Evolutionary conservation across 2,888 invertebrate genomes (phyloP).

Genomic region (Gryllus longicercus): DNA sequence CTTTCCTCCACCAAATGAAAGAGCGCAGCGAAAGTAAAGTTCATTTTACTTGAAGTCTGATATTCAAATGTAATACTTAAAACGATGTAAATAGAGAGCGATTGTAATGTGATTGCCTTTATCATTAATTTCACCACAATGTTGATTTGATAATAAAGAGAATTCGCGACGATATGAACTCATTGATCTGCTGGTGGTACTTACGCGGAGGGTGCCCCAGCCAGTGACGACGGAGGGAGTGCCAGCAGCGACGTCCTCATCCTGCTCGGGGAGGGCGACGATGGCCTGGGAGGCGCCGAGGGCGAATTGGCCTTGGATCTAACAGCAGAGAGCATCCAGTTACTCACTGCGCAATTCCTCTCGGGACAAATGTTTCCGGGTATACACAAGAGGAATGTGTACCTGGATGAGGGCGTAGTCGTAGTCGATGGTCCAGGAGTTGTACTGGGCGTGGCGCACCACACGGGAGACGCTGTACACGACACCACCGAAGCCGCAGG

Average conservation of each 20-base stretch:
- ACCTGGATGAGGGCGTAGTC: conserved; percentile 49
- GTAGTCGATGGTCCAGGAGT: conserved; percentile 46
- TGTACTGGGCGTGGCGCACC: conserved; percentile 45
- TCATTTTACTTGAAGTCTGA: no score
- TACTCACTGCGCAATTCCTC: neutral
- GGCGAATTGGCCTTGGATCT: conserved; percentile 40
- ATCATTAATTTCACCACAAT: neutral
- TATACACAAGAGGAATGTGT: no score
- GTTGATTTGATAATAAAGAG: neutral
- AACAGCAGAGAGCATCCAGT: neutral
- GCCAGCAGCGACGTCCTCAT: conserved; percentile 41
- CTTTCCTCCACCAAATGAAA: no score
- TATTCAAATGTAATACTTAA: no score
- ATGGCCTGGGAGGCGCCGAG: conserved; percentile 47
- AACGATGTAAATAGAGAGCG: no score
- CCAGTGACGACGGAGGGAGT: conserved; percentile 44
- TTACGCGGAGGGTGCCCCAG: conserved; percentile 43
- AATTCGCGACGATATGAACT: neutral
- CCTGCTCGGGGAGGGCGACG: conserved; percentile 42
- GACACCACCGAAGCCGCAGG: conserved; percentile 38
- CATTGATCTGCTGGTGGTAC: neutral
- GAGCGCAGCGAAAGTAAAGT: no score
- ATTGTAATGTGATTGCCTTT: no score
- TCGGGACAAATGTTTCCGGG: neutral
- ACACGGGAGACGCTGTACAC: conserved; percentile 40